Base-by-base conservation (phyloP, 2,113 vertebrate species). In the Rousettus leschenaultii region DNA sequence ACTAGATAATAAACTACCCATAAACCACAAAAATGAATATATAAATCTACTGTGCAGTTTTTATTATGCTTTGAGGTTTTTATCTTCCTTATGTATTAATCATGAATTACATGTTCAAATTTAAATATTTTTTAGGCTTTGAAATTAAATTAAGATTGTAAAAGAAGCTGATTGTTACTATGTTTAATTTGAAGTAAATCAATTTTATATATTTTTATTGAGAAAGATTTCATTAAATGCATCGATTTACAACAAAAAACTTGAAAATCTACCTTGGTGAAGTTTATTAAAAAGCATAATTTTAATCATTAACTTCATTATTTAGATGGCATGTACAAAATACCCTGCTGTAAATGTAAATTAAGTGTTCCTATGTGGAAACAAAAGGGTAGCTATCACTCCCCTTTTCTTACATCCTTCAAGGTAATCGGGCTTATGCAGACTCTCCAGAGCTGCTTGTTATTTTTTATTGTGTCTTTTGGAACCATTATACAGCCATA, bases 1-100 rank as follows among this genome's bases (percentile, higher is more conserved):
- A 93, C 1, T n/a, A 93, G 70, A 73, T 66, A 94, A 95, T 89
- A 95, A 97, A 82, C 77, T 95, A 91, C 89, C 16, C 65, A 68
- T 53, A n/a, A 96, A 70, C 2, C 28, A 70, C 45, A 89, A 85
- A 78, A 70, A 66, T 84, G 12, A 86, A 70, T 26, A 2, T 89
- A 91, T 84, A 93, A 94, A 95, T 26, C 38, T 96, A 51, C n/a
- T 91, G 18, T 71, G 57, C 43, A 26, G 43, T 90, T 80, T 86
- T 96, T 91, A 70, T 63, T 97, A 88, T 35, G 59, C 26, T 15
- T 71, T 28, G 85, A 53, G 22, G 95, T 97, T 96, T 78, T 78
- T 90, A 55, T 90, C 28, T 55, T 96, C 51, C 77, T 96, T 78
- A 10, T 5, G 6, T 63, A 19, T 73, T 78, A 71, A 82, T 55